Evolutionary conservation across 2,113 vertebrate genomes (phyloP).

Genomic region (Pantherophis guttatus): DNA sequence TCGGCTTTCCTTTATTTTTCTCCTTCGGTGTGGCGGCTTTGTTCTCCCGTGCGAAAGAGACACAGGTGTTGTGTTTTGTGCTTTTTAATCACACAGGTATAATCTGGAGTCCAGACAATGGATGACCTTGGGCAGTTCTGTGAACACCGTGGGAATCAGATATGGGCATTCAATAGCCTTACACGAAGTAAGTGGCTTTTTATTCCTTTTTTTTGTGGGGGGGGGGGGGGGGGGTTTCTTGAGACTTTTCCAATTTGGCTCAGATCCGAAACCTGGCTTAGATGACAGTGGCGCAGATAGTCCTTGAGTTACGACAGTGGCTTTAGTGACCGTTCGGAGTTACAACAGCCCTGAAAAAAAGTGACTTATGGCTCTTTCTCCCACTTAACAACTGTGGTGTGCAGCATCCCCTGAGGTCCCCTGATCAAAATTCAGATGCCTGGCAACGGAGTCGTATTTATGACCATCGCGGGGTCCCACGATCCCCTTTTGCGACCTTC

Average conservation of each 20-base stretch:
- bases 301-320: too few species aligned
- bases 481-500: too few species aligned
- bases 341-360: too few species aligned
- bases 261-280: background rate
- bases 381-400: too few species aligned
- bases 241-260: background rate
- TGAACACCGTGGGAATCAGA: slow-evolving; percentile 81
- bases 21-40: background rate
- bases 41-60: background rate
- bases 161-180: slow-evolving; percentile 91
- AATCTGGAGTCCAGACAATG: slow-evolving; percentile 83
- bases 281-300: too few species aligned
- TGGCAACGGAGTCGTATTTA: too few species aligned
- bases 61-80: background rate
- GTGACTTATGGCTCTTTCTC: too few species aligned
- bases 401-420: too few species aligned
- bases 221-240: background rate
- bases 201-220: background rate
- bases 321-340: too few species aligned
- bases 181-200: slow-evolving; percentile 72
- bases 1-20: background rate
- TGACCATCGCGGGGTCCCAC: too few species aligned
- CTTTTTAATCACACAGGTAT: slow-evolving; percentile 72
- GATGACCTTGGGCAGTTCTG: slow-evolving; percentile 80
- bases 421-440: too few species aligned